phyloP scores from a whole-genome alignment of 2,888 invertebrate genomes.

The Anthophora plumipes region DNA sequence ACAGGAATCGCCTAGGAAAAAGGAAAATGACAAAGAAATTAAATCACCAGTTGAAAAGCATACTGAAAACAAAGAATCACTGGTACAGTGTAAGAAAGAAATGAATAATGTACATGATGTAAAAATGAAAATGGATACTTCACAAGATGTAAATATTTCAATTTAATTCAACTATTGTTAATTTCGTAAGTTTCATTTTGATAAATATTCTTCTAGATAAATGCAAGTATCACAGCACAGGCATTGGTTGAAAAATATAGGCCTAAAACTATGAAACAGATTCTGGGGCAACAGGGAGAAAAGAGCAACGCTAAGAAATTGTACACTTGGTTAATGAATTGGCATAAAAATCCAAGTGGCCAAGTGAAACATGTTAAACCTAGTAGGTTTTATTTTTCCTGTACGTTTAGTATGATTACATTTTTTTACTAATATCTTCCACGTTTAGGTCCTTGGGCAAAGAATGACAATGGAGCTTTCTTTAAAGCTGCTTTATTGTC shows the following conservation, averaged over 20 bases:
- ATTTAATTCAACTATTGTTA: not conserved
- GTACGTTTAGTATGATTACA: slow-evolving; percentile 4
- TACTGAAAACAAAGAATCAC: not conserved
- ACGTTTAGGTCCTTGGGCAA: slow-evolving; percentile 88
- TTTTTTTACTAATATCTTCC: slow-evolving; percentile 7
- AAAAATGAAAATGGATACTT: slow-evolving; percentile 8
- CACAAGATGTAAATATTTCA: slow-evolving; percentile 27
- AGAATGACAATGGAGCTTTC: slow-evolving; percentile 93
- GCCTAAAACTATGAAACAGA: slow-evolving; percentile 92
- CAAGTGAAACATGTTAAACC: slow-evolving; percentile 88
- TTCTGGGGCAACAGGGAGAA: slow-evolving; percentile 97
- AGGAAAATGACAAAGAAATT: slow-evolving; percentile 79
- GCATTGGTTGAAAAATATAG: slow-evolving; percentile 98
- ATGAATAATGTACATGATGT: slow-evolving; percentile 2
- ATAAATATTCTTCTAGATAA: slow-evolving; percentile 18
- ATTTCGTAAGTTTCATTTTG: slow-evolving; percentile 4
- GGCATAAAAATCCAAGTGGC: slow-evolving; percentile 92
- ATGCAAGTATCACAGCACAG: not conserved
- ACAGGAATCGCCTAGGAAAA: slow-evolving; percentile 12
- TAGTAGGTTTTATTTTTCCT: slow-evolving; percentile 81
- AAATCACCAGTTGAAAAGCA: slow-evolving; percentile 6
- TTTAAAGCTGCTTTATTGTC: slow-evolving; percentile 97
- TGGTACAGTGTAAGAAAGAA: not conserved
- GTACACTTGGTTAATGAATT: slow-evolving; percentile 94
- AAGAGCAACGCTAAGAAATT: slow-evolving; percentile 96